Evolutionary conservation across 2,113 vertebrate species (phyloP).

Genomic region (Phylloscopus trochiloides): DNA sequence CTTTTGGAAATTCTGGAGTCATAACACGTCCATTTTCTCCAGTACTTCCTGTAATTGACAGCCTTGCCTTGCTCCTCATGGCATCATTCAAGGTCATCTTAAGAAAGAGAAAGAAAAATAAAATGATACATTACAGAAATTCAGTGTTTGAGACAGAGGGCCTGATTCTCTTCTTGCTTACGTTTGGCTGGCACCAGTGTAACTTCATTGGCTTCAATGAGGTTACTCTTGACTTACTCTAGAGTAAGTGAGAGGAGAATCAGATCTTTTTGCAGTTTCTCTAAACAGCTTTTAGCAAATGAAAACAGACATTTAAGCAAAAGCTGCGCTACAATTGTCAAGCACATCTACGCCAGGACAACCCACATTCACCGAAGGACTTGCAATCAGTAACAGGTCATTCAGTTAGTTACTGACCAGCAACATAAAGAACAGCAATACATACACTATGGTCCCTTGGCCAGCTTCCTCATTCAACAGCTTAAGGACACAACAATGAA

Average conservation of each 20-base stretch:
- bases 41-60: slow-evolving; percentile 97
- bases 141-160: not conserved
- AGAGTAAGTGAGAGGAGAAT: slow-evolving; percentile 59
- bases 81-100: slow-evolving; percentile 95
- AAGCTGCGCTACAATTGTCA: slow-evolving; percentile 62
- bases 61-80: slow-evolving; percentile 95
- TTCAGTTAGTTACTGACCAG: slow-evolving; percentile 48
- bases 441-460: slow-evolving; percentile 80
- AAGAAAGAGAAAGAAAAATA: slow-evolving; percentile 73
- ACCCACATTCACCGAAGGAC: slow-evolving; percentile 56
- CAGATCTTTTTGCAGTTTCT: slow-evolving; percentile 49
- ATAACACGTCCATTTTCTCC: slow-evolving; percentile 98
- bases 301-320: slow-evolving; percentile 62
- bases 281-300: slow-evolving; percentile 71
- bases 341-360: slow-evolving; percentile 60
- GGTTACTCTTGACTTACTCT: slow-evolving; percentile 20
- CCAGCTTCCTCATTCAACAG: slow-evolving; percentile 88
- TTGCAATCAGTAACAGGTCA: slow-evolving; percentile 53
- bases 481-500: slow-evolving; percentile 85
- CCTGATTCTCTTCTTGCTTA: slow-evolving; percentile 61
- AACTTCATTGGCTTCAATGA: slow-evolving; percentile 51
- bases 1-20: slow-evolving; percentile 99
- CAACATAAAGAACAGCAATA: slow-evolving; percentile 64
- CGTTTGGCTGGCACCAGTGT: not conserved
- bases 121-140: slow-evolving; percentile 62